Conservation (phyloP, 2,888 invertebrate species). For the Tipula confusa region DNA sequence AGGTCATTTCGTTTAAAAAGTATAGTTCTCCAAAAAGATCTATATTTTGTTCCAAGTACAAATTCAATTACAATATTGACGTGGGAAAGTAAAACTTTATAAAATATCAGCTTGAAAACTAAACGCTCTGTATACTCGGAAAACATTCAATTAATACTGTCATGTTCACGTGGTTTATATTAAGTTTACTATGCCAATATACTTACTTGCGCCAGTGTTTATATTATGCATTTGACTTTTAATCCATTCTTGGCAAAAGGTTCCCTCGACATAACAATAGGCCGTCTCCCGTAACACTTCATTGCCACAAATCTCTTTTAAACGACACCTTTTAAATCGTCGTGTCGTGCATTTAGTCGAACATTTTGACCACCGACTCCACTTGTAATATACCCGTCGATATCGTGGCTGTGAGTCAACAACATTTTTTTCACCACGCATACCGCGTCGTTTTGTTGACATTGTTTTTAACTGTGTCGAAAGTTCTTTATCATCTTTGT, state of each 20-base stretch:
- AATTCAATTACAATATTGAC: too few relatives aligned
- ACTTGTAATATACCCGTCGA: slow-evolving; percentile 61
- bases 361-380: slow-evolving; percentile 82
- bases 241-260: slow-evolving; percentile 73
- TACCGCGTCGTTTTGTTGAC: slow-evolving; percentile 34
- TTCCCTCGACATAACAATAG: slow-evolving; percentile 77
- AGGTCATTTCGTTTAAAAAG: not conserved
- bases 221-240: slow-evolving; percentile 46
- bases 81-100: too few relatives aligned
- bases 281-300: slow-evolving; percentile 77
- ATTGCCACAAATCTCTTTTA: slow-evolving; percentile 68
- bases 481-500: slow-evolving; percentile 37
- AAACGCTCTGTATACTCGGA: not conserved
- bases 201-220: slow-evolving; percentile 20
- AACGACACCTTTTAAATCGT: slow-evolving; percentile 71
- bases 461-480: not conserved
- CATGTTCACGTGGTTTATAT: not conserved
- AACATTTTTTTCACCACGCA: slow-evolving; percentile 42
- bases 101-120: too few relatives aligned
- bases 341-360: slow-evolving; percentile 73
- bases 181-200: not conserved
- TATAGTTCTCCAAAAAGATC: not conserved
- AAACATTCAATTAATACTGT: not conserved
- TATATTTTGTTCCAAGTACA: not conserved
- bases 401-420: slow-evolving; percentile 43